Base-by-base conservation (phyloP, 2,797 vertebrate genomes). In the Neosilurus hyrtlii region DNA sequence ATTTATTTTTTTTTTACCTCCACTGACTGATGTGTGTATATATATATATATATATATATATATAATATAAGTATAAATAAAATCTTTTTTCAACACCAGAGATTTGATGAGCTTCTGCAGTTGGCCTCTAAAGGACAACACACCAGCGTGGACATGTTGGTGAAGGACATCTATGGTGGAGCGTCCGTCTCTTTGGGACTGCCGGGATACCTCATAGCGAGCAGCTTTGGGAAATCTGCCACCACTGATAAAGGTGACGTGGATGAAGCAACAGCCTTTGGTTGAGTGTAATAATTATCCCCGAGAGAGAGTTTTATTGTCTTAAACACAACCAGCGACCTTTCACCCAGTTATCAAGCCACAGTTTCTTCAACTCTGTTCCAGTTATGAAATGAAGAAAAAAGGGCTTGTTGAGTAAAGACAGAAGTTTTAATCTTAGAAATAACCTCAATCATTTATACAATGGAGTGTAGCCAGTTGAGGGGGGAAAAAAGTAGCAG, bases 151-250 rank as follows among this genome's bases (percentile, higher is more conserved):
- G 98, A 99, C 89, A 99, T 99, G 98, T 94, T 99, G 84, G 98
- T 99, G 86, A 97, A 96, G 88, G 98, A 99, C 52, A 95, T 99
- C 84, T 99, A 99, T 0, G 98, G 98, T 20, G 98, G 98, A 0
- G 96, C 96, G 18, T 97, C 95, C 63, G 95, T 96, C 66, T 97
- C 93, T 26, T 91, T 99, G 89, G 98, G 98, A 43, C 90, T 99
- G 72, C 97, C 97, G 0, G 98, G 98, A 35, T 96, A 96, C 84
- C 95, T 99, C 57, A 99, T 99, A 3, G 98, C 98, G 0, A 99
- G 98, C 92, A 99, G 98, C 90, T 99, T 99, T 22, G 97, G 98
- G 77, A 99, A 99, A 81, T 99, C 97, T 12, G 96, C 98, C 59
- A 98, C 96, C 0, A 91, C 96, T 15, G 96, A 98, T 90, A 96